A percentile compares a stretch with the other conserved stretches of the same genome.
Conservation (phyloP, 1,140 invertebrate species). For the Penaeus indicus region DNA sequence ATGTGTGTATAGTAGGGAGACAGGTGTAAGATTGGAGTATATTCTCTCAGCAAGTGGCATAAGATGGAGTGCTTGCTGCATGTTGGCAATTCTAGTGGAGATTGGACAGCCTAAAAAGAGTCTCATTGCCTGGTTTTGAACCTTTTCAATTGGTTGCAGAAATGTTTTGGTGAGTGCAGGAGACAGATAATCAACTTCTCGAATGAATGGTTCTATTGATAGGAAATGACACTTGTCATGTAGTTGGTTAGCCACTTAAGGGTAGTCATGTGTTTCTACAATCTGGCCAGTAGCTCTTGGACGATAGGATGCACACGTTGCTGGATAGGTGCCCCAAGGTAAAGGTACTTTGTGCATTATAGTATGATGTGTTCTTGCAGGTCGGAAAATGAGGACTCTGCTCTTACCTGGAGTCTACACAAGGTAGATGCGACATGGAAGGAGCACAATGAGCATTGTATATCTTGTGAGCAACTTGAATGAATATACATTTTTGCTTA, state of each 20-base stretch:
- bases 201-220: background rate
- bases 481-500: conserved; percentile 35
- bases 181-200: background rate
- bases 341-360: background rate
- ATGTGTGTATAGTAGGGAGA: too few relatives aligned
- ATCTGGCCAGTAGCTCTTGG: background rate
- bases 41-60: too few relatives aligned
- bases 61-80: too few relatives aligned
- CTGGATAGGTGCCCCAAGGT: background rate
- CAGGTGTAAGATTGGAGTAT: too few relatives aligned
- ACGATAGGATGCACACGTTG: conserved; percentile 9
- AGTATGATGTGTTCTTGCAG: background rate
- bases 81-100: too few relatives aligned
- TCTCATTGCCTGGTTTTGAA: background rate
- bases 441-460: background rate
- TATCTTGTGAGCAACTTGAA: background rate
- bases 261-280: background rate
- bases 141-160: background rate
- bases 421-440: background rate
- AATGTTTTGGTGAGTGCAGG: background rate
- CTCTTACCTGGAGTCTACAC: background rate
- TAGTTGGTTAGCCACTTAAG: conserved; percentile 7
- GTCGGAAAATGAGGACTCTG: background rate
- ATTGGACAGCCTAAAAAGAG: too few relatives aligned
- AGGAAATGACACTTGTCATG: background rate